Conservation (phyloP, 2,797 vertebrate genomes). For the Poeciliopsis infans region DNA sequence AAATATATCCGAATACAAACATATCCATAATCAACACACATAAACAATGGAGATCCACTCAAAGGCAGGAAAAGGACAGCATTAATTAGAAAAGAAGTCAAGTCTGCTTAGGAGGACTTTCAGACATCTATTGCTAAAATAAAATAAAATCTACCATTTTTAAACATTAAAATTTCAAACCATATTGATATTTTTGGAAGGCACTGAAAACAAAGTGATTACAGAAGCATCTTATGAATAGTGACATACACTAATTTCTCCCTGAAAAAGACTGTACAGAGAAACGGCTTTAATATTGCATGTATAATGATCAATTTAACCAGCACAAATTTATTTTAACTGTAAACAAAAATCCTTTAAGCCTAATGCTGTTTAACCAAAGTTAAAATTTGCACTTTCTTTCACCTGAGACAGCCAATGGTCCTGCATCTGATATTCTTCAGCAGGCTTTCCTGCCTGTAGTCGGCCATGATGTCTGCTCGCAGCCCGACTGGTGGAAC, state of each 20-base stretch:
- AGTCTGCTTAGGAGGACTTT: not conserved
- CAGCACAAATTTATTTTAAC: too few species aligned
- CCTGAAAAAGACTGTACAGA: not conserved
- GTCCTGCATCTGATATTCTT: constrained; percentile 75
- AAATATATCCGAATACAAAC: not conserved
- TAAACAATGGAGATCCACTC: not conserved
- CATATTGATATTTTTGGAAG: not conserved
- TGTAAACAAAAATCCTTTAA: too few species aligned
- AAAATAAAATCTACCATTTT: too few species aligned
- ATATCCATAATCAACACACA: not conserved
- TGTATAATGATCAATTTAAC: too few species aligned
- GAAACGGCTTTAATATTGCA: too few species aligned
- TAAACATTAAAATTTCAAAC: not conserved
- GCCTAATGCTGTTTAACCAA: not conserved
- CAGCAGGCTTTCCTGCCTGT: constrained; percentile 88
- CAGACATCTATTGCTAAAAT: not conserved
- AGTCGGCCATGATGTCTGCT: constrained; percentile 77
- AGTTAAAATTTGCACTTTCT: not conserved
- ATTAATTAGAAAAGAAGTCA: not conserved
- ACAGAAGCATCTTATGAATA: not conserved
- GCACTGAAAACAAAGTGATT: not conserved
- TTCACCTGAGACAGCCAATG: constrained; percentile 67
- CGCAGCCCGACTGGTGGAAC: constrained; percentile 81
- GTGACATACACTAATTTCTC: not conserved
- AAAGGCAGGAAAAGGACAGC: not conserved